Percentiles rank a stretch among this genome's conserved stretches.
These are phyloP conservation scores for Drosophila anomalata DNA, from an alignment of 2,888 invertebrate genomes.

Conservation along the genomic window DNA sequence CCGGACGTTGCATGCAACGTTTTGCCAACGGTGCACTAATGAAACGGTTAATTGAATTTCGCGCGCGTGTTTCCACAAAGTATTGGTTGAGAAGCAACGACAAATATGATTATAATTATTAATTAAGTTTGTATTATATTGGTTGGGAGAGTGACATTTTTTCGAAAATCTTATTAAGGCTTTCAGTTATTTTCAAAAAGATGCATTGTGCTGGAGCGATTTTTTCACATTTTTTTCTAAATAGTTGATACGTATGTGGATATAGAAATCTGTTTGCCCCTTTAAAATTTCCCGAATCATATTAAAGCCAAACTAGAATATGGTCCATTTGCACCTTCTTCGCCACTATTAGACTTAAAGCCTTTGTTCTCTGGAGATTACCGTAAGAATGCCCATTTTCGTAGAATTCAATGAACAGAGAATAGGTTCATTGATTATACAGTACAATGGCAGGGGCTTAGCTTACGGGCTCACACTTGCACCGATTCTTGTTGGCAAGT, in stretches of 20 bases:
- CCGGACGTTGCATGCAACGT: conserved; percentile 30
- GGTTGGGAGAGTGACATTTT: background rate
- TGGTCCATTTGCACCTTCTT: background rate
- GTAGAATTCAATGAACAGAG: background rate
- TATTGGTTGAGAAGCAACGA: conserved; percentile 31
- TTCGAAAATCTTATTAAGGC: background rate
- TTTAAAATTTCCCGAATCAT: no score
- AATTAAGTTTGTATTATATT: conserved; percentile 32
- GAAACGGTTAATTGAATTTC: conserved; percentile 53
- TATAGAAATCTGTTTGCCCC: no score
- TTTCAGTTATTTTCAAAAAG: background rate
- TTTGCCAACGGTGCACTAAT: conserved; percentile 32
- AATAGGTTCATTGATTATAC: background rate
- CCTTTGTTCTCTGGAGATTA: background rate
- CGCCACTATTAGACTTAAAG: background rate
- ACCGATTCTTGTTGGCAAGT: conserved; percentile 25
- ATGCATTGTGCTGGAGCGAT: no score
- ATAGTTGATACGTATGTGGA: no score
- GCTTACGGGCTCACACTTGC: conserved; percentile 9
- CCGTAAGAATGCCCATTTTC: background rate
- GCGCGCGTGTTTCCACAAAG: conserved; percentile 30
- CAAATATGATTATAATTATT: conserved; percentile 39
- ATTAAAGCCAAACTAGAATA: background rate
- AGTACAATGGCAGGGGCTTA: background rate
- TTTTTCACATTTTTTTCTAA: no score